Conservation (phyloP, 2,888 invertebrate species). For the Protophormia terraenovae region DNA sequence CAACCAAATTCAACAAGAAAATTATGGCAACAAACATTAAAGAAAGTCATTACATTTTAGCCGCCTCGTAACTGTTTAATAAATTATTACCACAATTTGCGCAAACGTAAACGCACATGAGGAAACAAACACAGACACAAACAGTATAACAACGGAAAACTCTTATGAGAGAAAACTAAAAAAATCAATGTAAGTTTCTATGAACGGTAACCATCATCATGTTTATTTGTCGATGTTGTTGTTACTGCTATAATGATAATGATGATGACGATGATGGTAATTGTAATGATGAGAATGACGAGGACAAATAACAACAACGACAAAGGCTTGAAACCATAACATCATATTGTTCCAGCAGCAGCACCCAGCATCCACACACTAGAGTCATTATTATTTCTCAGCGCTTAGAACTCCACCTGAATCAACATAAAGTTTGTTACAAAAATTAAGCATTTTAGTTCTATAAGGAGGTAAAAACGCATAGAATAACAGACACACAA, state of each 20-base stretch:
- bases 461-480: slow-evolving; percentile 20
- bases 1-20: slow-evolving; percentile 32
- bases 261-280: slow-evolving; percentile 44
- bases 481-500: too few species aligned
- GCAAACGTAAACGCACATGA: slow-evolving; percentile 71
- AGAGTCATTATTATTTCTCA: slow-evolving; percentile 41
- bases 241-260: neutral
- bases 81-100: slow-evolving; percentile 72
- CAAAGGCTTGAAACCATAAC: slow-evolving; percentile 15
- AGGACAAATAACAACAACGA: slow-evolving; percentile 55
- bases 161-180: too few species aligned
- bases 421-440: slow-evolving; percentile 40
- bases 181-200: slow-evolving; percentile 15
- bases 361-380: slow-evolving; percentile 1
- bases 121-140: slow-evolving; percentile 27
- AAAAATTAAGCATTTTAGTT: slow-evolving; percentile 55
- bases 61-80: slow-evolving; percentile 69
- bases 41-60: slow-evolving; percentile 69
- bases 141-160: neutral
- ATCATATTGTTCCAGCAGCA: slow-evolving; percentile 23
- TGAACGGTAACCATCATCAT: slow-evolving; percentile 47
- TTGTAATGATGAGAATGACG: slow-evolving; percentile 59
- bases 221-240: slow-evolving; percentile 32
- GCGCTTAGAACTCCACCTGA: slow-evolving; percentile 58
- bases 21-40: slow-evolving; percentile 66